phyloP scores from a whole-genome alignment of 2,113 vertebrate species.

The Ailuropoda melanoleuca region DNA sequence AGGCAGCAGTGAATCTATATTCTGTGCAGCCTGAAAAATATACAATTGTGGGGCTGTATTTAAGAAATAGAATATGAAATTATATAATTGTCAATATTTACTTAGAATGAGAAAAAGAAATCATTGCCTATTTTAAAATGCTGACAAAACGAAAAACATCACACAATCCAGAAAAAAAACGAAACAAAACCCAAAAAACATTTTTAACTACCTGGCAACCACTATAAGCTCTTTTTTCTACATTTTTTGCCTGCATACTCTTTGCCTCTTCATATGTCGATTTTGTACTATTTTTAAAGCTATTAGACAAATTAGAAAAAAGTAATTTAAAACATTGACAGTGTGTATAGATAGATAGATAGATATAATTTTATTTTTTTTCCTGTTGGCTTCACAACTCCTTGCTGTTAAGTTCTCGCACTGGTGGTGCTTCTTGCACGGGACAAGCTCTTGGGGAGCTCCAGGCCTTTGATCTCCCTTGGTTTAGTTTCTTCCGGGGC shows the following conservation, averaged over 20 bases:
- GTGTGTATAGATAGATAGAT: background rate
- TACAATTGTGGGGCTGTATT: background rate
- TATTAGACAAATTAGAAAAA: background rate
- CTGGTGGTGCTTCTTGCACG: background rate
- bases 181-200: background rate
- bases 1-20: background rate
- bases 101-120: background rate
- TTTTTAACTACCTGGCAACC: background rate
- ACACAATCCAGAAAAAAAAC: background rate
- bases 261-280: background rate
- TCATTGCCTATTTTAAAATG: slow-evolving; percentile 20
- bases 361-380: background rate
- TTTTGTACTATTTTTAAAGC: background rate
- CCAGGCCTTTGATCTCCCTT: background rate
- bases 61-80: background rate
- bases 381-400: background rate
- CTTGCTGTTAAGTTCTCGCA: background rate
- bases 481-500: background rate
- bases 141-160: background rate
- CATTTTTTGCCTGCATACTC: background rate
- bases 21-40: background rate
- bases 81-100: background rate
- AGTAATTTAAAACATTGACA: background rate
- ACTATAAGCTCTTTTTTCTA: background rate
- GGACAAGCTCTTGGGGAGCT: background rate